Evolutionary conservation across 1,140 invertebrate genomes (phyloP).

Genomic region (Drosophila takahashii): DNA sequence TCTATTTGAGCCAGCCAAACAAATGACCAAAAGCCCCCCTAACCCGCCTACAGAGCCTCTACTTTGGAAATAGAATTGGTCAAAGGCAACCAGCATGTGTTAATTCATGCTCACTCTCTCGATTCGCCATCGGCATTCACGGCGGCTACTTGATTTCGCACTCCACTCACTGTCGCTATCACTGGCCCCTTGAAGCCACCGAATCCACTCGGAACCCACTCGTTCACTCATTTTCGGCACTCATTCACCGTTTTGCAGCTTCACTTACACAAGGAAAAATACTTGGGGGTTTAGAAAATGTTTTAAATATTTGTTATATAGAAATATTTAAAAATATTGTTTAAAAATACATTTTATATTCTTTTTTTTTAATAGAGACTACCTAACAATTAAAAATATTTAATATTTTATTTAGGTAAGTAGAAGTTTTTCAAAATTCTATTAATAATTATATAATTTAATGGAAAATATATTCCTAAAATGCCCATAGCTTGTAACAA

Average conservation of each 20-base stretch:
- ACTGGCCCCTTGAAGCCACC: constrained; percentile 37
- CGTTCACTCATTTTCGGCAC: constrained; percentile 14
- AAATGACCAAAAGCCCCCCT: not conserved
- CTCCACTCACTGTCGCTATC: constrained; percentile 38
- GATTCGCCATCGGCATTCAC: constrained; percentile 25
- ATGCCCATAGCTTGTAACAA: too few relatives aligned
- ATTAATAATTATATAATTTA: too few relatives aligned
- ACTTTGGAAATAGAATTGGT: constrained; percentile 53
- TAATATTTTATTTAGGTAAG: too few relatives aligned
- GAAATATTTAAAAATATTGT: too few relatives aligned
- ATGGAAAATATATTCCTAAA: too few relatives aligned
- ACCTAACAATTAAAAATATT: too few relatives aligned
- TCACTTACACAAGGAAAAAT: constrained; percentile 10
- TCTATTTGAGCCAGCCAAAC: constrained; percentile 56
- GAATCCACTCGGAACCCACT: constrained; percentile 33
- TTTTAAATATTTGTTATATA: too few relatives aligned
- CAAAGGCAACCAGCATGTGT: constrained; percentile 42
- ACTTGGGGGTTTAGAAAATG: too few relatives aligned
- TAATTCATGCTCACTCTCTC: constrained; percentile 46
- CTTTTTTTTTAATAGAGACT: too few relatives aligned
- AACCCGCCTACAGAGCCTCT: not conserved
- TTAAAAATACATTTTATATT: too few relatives aligned
- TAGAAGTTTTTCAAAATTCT: too few relatives aligned
- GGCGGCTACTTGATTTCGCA: constrained; percentile 49
- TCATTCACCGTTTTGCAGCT: constrained; percentile 23